Percentiles rank a stretch among this genome's conserved stretches.
Conservation (phyloP, 2,113 vertebrate genomes). For the Scomber colias region DNA sequence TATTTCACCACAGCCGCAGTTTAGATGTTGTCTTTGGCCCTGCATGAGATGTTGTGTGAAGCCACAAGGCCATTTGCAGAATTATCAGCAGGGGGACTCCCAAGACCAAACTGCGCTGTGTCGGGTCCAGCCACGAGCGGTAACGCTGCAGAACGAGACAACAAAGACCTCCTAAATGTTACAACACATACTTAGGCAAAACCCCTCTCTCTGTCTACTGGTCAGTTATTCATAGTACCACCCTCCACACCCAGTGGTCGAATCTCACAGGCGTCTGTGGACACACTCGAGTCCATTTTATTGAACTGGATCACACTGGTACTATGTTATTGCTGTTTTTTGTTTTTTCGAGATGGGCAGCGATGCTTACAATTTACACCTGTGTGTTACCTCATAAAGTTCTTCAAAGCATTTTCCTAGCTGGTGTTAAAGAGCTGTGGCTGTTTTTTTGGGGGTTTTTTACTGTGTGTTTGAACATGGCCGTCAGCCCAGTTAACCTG, state of each 20-base stretch:
- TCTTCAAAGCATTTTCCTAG: conserved; percentile 47
- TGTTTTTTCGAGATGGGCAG: conserved; percentile 8
- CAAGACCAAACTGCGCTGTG: conserved; percentile 8
- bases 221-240: conserved; percentile 5
- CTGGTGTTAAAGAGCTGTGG: conserved; percentile 53
- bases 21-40: conserved; percentile 67
- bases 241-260: conserved; percentile 26
- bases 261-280: conserved; percentile 51
- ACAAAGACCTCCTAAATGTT: conserved; percentile 26
- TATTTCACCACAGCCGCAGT: conserved; percentile 54
- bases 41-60: conserved; percentile 58
- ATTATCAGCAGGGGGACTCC: conserved; percentile 56
- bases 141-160: background rate
- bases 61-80: conserved; percentile 69
- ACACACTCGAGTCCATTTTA: conserved; percentile 1
- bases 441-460: conserved; percentile 26
- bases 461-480: conserved; percentile 44
- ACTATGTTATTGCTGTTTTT: conserved; percentile 25
- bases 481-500: conserved; percentile 33
- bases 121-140: conserved; percentile 11
- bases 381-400: conserved; percentile 49
- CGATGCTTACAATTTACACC: conserved; percentile 54
- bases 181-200: conserved; percentile 4
- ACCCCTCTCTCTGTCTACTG: background rate
- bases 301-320: background rate